Conservation (phyloP, 1,140 invertebrate genomes). For the Cotesia chilonis region DNA sequence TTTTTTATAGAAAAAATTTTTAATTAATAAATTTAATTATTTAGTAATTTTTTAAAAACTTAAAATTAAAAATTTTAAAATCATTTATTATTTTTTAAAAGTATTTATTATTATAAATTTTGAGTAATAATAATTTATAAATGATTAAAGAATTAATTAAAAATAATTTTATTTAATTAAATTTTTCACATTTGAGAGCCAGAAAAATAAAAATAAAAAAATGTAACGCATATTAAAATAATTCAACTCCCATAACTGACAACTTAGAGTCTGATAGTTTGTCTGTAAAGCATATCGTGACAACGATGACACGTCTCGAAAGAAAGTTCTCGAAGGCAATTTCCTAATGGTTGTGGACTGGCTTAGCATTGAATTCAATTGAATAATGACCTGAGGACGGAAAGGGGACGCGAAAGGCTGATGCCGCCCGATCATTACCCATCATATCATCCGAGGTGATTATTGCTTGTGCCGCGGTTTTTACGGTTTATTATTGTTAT, state of each 20-base stretch:
- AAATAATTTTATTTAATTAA: no score
- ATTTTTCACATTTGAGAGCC: no score
- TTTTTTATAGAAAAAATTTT: no score
- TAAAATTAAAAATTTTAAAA: no score
- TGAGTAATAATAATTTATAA: no score
- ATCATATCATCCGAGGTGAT: conserved; percentile 38
- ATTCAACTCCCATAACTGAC: neutral
- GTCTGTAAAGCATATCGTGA: conserved; percentile 3
- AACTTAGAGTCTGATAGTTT: neutral
- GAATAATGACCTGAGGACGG: conserved; percentile 56
- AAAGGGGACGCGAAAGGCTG: conserved; percentile 35
- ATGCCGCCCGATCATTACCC: conserved; percentile 34
- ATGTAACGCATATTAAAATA: neutral
- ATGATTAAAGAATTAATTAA: no score
- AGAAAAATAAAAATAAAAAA: no score
- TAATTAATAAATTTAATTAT: no score
- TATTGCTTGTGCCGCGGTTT: conserved; percentile 35
- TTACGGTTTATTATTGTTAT: conserved; percentile 29
- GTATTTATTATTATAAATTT: no score
- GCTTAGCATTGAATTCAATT: conserved; percentile 66
- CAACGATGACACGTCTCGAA: conserved; percentile 49
- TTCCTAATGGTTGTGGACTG: conserved; percentile 58
- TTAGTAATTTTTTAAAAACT: no score
- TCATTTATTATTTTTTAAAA: no score
- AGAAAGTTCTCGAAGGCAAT: conserved; percentile 67